Base-by-base conservation (phyloP, 2,888 invertebrate species). In the Drosophila incognita region DNA sequence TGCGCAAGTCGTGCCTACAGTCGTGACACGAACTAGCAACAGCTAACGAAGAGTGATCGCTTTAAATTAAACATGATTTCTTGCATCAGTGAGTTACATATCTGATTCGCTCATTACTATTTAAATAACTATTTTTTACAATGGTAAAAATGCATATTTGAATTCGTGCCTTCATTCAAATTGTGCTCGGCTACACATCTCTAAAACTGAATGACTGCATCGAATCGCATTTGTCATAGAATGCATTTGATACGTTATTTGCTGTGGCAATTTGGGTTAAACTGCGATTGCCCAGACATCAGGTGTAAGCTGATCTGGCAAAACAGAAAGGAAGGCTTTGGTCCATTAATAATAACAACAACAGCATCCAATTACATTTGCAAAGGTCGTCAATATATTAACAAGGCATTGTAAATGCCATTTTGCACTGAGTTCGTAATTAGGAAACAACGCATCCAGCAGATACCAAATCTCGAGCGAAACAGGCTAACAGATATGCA, bases 391-490 rank as follows among this genome's bases (percentile, higher is more conserved):
- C 51, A 56, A 78, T 85, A 65, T 70, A 83, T 88, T 85, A 88
- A 76, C 82, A 76, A 73, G 63, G 60, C 72, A 62, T 65, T 79
- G 86, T 79, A 66, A 83, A 78, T 83, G 76, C 65, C 78, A 89
- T 76, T 89, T 90, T 68, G 79, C 91, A 88, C 79, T 82, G 79
- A 79, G 63, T 64, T 83, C 81, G 81, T 91, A 90, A 90, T 90
- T 89, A 77, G 68, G 57, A 76, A 89, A 89, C 78, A 91, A 83
- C 78, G 71, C 36, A 69, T 38, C 56, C 51, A 36, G 40, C 40
- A 62, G 71, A 54, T 61, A 58, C 52, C 59, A 61, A 56, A 46
- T 46, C n/a, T 36, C 15, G 31, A 31, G 33, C 21, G 35, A 21
- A 36, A 52, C 54, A 53, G 65, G 18, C 48, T 31, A n/a, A 29